phyloP scores from a whole-genome alignment of 2,888 invertebrate species.

The Machimus atricapillus region DNA sequence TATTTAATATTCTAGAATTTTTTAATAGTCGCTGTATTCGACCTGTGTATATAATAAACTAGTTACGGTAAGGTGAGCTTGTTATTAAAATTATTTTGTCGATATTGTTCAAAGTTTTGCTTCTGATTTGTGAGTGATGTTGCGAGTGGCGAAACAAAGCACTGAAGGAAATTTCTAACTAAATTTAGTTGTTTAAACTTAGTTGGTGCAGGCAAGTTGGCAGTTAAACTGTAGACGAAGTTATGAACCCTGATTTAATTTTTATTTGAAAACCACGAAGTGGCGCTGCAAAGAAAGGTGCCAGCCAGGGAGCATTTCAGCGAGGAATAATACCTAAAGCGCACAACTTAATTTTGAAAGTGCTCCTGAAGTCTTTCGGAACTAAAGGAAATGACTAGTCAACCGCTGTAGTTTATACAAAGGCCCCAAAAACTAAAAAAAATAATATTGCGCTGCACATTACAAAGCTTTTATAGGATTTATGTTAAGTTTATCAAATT shows the following conservation, averaged over 20 bases:
- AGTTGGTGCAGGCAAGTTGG: not conserved
- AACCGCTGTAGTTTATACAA: not conserved
- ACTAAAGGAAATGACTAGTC: not conserved
- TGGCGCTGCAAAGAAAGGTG: not conserved
- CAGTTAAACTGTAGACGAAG: not conserved
- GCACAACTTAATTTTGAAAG: not conserved
- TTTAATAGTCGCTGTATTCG: not conserved
- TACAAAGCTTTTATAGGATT: too few species aligned
- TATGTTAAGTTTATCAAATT: too few species aligned
- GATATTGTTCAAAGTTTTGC: not conserved
- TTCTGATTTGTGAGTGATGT: not conserved
- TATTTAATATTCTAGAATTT: not conserved
- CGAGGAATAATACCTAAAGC: not conserved
- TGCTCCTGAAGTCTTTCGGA: not conserved
- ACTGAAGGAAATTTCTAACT: not conserved
- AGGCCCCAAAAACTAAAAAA: not conserved
- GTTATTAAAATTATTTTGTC: not conserved
- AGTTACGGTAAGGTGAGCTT: not conserved
- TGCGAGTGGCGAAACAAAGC: not conserved
- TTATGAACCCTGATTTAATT: not conserved
- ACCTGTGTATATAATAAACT: not conserved
- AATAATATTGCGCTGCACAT: not conserved
- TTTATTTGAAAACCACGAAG: not conserved
- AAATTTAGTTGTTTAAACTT: not conserved
- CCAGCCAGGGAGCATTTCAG: not conserved